A percentile compares a stretch with the other conserved stretches of the same genome.
phyloP scores from a whole-genome alignment of 2,113 vertebrate species.

The Barnardius zonarius region DNA sequence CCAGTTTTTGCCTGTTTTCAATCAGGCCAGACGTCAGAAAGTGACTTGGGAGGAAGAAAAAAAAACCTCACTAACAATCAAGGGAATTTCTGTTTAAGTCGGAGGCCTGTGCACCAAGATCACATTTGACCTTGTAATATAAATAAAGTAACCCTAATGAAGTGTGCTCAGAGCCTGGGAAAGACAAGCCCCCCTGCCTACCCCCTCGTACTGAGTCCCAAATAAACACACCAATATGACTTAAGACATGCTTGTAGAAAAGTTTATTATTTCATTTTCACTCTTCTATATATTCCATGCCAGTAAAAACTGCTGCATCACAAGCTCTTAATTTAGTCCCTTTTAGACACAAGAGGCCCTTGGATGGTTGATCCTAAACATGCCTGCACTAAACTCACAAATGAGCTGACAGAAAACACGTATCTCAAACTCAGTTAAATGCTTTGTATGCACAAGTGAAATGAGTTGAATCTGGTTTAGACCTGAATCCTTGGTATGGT shows the following conservation, averaged over 20 bases:
- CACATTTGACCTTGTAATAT: constrained; percentile 61
- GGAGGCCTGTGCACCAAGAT: not conserved
- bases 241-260: constrained; percentile 9
- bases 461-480: constrained; percentile 12
- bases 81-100: constrained; percentile 55
- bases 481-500: not conserved
- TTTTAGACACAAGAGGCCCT: constrained; percentile 3
- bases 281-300: constrained; percentile 7
- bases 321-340: constrained; percentile 47
- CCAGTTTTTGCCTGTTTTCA: constrained; percentile 61
- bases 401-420: not conserved
- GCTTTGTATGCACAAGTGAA: constrained; percentile 5
- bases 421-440: constrained; percentile 26
- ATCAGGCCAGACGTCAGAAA: constrained; percentile 32
- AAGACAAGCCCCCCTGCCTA: constrained; percentile 26
- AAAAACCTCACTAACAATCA: constrained; percentile 14
- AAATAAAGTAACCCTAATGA: constrained; percentile 65
- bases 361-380: not conserved
- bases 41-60: not conserved
- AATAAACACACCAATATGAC: constrained; percentile 47
- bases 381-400: not conserved
- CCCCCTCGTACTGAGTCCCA: not conserved
- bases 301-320: constrained; percentile 58
- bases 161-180: constrained; percentile 47
- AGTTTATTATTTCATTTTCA: constrained; percentile 64